Conservation (phyloP, 2,797 vertebrate species). For the Chlorospingus semifuscus region DNA sequence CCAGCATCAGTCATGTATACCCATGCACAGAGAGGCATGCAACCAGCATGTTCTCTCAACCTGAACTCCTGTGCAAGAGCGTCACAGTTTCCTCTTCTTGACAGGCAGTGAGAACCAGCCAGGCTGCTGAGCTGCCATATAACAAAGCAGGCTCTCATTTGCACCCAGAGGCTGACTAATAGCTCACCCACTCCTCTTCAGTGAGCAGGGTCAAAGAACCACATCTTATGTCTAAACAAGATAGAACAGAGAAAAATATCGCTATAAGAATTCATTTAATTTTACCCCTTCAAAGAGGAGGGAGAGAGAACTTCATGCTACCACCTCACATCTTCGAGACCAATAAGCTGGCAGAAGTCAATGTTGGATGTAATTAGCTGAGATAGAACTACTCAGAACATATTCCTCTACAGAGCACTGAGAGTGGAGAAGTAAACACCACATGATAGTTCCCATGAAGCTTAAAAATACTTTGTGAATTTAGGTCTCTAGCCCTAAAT, state of each 20-base stretch:
- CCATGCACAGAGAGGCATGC: neutral
- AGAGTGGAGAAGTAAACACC: neutral
- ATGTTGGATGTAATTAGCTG: neutral
- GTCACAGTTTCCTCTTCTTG: neutral
- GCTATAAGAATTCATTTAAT: neutral
- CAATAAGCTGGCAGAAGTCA: neutral
- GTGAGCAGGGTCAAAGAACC: neutral
- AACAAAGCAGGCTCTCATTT: neutral
- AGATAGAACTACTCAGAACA: neutral
- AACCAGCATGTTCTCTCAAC: neutral
- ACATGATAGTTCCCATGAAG: neutral
- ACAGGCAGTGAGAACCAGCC: neutral
- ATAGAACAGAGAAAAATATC: neutral
- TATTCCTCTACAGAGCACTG: neutral
- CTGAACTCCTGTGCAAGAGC: conserved; percentile 1
- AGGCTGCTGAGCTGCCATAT: neutral
- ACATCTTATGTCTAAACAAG: neutral
- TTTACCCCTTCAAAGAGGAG: neutral
- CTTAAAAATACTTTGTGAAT: neutral
- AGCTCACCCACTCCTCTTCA: neutral
- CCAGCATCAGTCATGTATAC: neutral
- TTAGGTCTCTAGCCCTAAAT: neutral
- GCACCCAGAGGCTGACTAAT: neutral
- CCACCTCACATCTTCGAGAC: neutral
- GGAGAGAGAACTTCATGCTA: neutral